These are phyloP conservation scores for Adrianichthys oophorus DNA, from an alignment of 2,797 vertebrate genomes.

Conservation along the genomic window DNA sequence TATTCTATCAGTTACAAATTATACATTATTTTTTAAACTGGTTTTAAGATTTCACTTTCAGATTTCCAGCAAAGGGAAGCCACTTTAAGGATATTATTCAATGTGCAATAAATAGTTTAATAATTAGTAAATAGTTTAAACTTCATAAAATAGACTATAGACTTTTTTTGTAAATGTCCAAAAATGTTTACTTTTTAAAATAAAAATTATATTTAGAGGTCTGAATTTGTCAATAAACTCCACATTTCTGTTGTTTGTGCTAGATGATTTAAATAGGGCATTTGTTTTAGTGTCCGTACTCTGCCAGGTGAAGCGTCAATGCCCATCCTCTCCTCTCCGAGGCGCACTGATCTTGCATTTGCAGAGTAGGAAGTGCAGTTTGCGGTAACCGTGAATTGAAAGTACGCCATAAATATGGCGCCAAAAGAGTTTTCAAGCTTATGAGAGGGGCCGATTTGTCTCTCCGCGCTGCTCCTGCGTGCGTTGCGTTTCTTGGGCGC, in stretches of 20 bases:
- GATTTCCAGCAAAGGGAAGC: slow-evolving; percentile 41
- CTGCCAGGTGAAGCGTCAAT: slow-evolving; percentile 60
- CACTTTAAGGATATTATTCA: slow-evolving; percentile 10
- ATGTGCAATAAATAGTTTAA: too few species aligned
- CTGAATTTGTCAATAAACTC: too few species aligned
- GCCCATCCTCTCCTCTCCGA: slow-evolving; percentile 49
- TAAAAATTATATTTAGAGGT: too few species aligned
- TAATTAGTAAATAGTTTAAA: too few species aligned
- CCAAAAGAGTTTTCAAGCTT: slow-evolving; percentile 92
- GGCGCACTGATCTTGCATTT: slow-evolving; percentile 50
- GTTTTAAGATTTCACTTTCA: too few species aligned
- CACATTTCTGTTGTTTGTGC: too few species aligned
- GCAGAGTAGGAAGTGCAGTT: slow-evolving; percentile 77
- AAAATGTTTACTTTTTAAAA: too few species aligned
- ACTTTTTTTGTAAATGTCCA: too few species aligned
- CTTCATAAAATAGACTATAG: too few species aligned
- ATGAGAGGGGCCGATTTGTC: slow-evolving; percentile 74
- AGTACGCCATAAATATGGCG: slow-evolving; percentile 99
- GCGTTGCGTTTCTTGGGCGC: slow-evolving; percentile 15
- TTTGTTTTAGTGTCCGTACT: background rate
- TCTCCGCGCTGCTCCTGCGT: slow-evolving; percentile 2
- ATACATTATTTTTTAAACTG: too few species aligned
- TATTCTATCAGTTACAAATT: too few species aligned
- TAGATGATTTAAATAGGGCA: background rate
- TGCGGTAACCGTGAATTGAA: slow-evolving; percentile 91